phyloP scores from a whole-genome alignment of 2,797 vertebrate genomes.

The Scomberomorus guttatus region DNA sequence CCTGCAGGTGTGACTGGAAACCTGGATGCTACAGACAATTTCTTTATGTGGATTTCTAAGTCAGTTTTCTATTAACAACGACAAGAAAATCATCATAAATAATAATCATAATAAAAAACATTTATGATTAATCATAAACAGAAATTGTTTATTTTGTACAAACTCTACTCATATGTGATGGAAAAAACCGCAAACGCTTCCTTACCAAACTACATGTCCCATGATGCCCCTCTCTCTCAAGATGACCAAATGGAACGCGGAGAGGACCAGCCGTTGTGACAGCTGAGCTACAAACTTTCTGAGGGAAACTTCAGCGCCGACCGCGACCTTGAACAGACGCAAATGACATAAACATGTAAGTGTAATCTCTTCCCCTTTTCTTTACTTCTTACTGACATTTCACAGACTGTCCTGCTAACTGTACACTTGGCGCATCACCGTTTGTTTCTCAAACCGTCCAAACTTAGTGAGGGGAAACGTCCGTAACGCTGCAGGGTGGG shows the following conservation, averaged over 20 bases:
- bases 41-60: too few species aligned
- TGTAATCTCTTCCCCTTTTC: background rate
- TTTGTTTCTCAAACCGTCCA: slow-evolving; percentile 15
- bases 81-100: background rate
- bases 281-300: slow-evolving; percentile 73
- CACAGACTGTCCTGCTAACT: background rate
- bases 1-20: background rate
- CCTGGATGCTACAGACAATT: background rate
- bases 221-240: slow-evolving; percentile 56
- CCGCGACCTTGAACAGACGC: slow-evolving; percentile 43
- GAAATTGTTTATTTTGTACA: background rate
- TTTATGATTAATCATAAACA: too few species aligned
- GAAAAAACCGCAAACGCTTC: background rate
- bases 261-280: slow-evolving; percentile 62
- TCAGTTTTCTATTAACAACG: too few species aligned
- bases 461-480: slow-evolving; percentile 44
- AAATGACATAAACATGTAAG: slow-evolving; percentile 58
- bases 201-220: slow-evolving; percentile 71
- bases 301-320: slow-evolving; percentile 48
- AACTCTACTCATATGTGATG: too few species aligned
- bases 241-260: slow-evolving; percentile 67
- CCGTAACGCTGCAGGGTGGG: slow-evolving; percentile 52
- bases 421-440: background rate
- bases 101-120: background rate
- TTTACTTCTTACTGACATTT: background rate